These are phyloP conservation scores for Cephalopachus bancanus DNA, from an alignment of 2,797 vertebrate species.

Conservation along the genomic window DNA sequence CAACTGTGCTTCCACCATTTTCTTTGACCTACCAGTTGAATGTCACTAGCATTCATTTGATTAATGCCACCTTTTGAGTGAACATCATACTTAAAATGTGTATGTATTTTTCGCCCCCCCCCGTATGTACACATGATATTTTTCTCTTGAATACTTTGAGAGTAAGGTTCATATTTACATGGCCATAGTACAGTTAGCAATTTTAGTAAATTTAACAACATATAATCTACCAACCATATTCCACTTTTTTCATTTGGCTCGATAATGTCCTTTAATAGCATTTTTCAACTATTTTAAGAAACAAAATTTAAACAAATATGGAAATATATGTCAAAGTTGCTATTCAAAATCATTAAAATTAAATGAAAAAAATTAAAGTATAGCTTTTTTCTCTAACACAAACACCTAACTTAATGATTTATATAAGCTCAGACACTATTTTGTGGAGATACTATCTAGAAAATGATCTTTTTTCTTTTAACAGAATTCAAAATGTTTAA, in stretches of 20 bases:
- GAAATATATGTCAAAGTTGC: background rate
- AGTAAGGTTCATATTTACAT: background rate
- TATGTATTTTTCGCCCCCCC: no score
- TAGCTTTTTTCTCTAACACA: background rate
- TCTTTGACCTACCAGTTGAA: no score
- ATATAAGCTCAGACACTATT: background rate
- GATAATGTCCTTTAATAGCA: background rate
- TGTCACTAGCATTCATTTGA: no score
- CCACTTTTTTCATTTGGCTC: background rate
- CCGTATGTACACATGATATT: background rate
- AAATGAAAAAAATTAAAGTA: background rate
- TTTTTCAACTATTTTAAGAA: constrained; percentile 33
- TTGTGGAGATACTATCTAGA: background rate
- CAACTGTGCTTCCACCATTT: no score
- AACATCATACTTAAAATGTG: no score
- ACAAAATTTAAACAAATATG: background rate
- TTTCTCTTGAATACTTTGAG: background rate
- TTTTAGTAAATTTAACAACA: background rate
- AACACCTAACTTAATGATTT: background rate
- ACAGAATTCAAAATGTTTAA: constrained; percentile 36
- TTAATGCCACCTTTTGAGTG: no score
- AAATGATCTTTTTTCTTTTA: background rate
- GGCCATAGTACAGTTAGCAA: background rate
- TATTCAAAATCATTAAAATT: background rate
- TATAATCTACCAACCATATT: background rate